Conservation (phyloP, 1,140 invertebrate genomes). For the Gonatopus flavifemur region DNA sequence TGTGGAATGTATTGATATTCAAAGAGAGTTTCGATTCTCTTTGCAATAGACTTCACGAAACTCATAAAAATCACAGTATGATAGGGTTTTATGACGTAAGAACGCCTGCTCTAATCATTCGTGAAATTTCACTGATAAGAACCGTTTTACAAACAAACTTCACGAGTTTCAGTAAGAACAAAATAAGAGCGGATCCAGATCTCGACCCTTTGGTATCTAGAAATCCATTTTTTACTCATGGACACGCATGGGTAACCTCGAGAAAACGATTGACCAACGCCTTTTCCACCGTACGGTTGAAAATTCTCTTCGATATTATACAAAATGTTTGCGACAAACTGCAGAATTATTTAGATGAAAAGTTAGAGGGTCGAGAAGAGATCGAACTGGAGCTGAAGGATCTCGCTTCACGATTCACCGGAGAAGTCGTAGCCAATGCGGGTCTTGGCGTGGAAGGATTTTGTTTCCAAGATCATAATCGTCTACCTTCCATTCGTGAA, state of each 20-base stretch:
- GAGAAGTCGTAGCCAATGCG: conserved; percentile 27
- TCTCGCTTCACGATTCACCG: conserved; percentile 31
- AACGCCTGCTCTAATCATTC: conserved; percentile 37
- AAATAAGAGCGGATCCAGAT: conserved; percentile 13
- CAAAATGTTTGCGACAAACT: conserved; percentile 17
- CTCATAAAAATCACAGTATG: conserved; percentile 24
- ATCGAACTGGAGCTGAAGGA: conserved; percentile 35
- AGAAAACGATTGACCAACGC: conserved; percentile 15
- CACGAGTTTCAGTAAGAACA: conserved; percentile 18
- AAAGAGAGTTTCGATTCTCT: conserved; percentile 10
- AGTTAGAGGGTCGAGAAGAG: conserved; percentile 5
- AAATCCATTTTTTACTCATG: conserved; percentile 40
- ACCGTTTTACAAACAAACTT: conserved; percentile 46
- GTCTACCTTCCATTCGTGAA: conserved; percentile 12
- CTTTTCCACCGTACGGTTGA: conserved; percentile 31
- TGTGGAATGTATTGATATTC: conserved; percentile 11
- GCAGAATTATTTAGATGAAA: conserved; percentile 18
- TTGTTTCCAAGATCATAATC: conserved; percentile 32
- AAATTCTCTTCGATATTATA: conserved; percentile 8
- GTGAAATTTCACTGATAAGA: conserved; percentile 46
- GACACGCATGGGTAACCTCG: conserved; percentile 21
- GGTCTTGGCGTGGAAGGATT: conserved; percentile 31
- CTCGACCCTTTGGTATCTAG: conserved; percentile 25
- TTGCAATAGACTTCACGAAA: conserved; percentile 17
- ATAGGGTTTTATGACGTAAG: conserved; percentile 40